Conservation (phyloP, 2,888 invertebrate genomes). For the Nemurella pictetii region DNA sequence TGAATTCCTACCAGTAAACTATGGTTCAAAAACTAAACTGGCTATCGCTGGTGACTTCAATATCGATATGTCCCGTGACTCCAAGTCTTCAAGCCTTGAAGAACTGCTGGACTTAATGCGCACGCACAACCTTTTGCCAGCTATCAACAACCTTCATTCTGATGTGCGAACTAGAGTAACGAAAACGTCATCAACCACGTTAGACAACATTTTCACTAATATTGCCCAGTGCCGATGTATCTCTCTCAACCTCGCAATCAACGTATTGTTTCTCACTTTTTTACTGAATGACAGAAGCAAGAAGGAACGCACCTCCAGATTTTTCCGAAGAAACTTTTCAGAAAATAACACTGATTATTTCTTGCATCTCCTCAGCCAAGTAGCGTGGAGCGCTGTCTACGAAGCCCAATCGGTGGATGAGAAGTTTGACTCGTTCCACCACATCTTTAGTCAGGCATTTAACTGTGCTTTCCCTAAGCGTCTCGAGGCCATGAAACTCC, state of each 20-base stretch:
- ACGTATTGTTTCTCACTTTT: not conserved
- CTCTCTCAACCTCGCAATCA: not conserved
- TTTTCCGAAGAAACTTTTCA: not conserved
- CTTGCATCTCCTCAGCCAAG: not conserved
- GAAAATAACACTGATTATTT: not conserved
- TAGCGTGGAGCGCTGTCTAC: not conserved
- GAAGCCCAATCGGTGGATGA: not conserved
- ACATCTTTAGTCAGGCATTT: not conserved
- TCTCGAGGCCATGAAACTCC: not conserved
- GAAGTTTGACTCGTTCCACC: not conserved
- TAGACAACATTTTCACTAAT: not conserved
- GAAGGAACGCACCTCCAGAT: not conserved
- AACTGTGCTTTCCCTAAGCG: conserved; percentile 10
- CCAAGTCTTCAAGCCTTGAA: not conserved
- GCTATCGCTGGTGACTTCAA: not conserved
- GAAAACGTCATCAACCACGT: not conserved
- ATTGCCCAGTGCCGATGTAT: not conserved
- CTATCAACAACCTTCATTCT: not conserved
- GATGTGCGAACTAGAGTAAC: not conserved
- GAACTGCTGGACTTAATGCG: not conserved
- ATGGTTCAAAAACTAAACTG: not conserved
- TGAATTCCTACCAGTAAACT: not conserved
- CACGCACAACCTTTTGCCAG: not conserved
- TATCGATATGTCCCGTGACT: not conserved
- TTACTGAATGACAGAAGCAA: not conserved